Base-by-base conservation (phyloP, 2,888 invertebrate species). In the Agrotis exclamationis region DNA sequence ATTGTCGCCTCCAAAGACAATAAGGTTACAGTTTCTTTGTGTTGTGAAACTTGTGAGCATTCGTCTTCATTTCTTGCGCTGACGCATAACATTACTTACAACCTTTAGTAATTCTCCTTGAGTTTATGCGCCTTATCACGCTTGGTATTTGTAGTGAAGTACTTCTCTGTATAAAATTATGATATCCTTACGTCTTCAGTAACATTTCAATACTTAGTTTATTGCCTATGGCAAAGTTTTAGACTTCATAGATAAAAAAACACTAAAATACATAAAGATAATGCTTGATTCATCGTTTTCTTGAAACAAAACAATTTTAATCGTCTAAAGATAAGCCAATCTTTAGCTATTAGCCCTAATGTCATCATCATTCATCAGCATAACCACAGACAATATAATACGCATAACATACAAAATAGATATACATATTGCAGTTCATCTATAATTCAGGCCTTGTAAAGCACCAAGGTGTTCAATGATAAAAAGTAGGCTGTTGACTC, bases 11-110 rank as follows among this genome's bases (percentile, higher is more conserved):
- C 79, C 70, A 76, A 83, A 86, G 82, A 90, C 89, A 90, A 91
- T 89, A 90, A 87, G 83, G 85, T 87, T 89, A 83, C 86, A 79
- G 85, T 88, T 91, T 91, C 95, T 94, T 94, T 95, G 95, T 95
- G 92, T 89, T 87, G 88, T 89, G 88, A 88, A 88, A 90, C 86
- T 85, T 76, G 76, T 84, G 84, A 85, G 82, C 84, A 82, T 87
- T 89, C 87, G 83, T 87, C 88, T 89, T 86, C 86, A 85, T 86
- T 88, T 88, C 87, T 88, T 88, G 88, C 86, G 85, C 86, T 90
- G 89, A 88, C 91, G 91, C 88, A 88, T 87, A 74, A 82, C 85
- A 87, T 83, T 88, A 88, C 86, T 82, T 75, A 86, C 84, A 83
- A 83, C 82, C 82, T 90, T 89, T 88, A 85, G 88, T 92, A 90